These are phyloP conservation scores for Chlamydotis undulata DNA, from an alignment of 2,113 vertebrate species.

Conservation along the genomic window DNA sequence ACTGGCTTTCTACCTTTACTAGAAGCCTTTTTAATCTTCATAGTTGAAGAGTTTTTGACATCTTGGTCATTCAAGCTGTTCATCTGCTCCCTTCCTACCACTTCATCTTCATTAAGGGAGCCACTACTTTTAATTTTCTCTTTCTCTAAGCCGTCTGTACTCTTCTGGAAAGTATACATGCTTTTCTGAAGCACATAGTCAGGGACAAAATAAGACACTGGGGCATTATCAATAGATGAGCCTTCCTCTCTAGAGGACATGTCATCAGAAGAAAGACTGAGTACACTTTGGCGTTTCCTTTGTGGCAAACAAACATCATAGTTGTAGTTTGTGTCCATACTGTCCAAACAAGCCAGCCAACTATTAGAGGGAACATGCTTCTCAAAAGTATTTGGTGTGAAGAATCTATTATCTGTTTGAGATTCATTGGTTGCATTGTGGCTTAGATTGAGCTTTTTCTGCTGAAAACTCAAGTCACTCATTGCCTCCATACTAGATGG, in stretches of 20 bases:
- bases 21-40: constrained; percentile 26
- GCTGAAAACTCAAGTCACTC: constrained; percentile 25
- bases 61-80: constrained; percentile 1
- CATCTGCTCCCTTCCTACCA: neutral
- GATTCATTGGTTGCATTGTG: neutral
- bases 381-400: neutral
- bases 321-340: neutral
- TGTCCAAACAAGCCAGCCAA: constrained; percentile 56
- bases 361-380: constrained; percentile 28
- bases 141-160: constrained; percentile 13
- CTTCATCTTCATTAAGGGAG: constrained; percentile 57
- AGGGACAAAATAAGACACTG: constrained; percentile 63
- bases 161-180: constrained; percentile 47
- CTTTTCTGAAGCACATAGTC: constrained; percentile 70
- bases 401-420: neutral
- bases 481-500: constrained; percentile 39
- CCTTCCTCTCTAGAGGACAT: constrained; percentile 56
- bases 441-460: constrained; percentile 48
- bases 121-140: constrained; percentile 47
- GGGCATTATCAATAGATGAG: constrained; percentile 40
- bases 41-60: neutral
- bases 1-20: constrained; percentile 17
- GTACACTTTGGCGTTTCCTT: constrained; percentile 38
- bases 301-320: neutral
- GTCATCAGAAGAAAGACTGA: constrained; percentile 71